Base-by-base conservation (phyloP, 2,113 vertebrate genomes). In the Haemorhous mexicanus region DNA sequence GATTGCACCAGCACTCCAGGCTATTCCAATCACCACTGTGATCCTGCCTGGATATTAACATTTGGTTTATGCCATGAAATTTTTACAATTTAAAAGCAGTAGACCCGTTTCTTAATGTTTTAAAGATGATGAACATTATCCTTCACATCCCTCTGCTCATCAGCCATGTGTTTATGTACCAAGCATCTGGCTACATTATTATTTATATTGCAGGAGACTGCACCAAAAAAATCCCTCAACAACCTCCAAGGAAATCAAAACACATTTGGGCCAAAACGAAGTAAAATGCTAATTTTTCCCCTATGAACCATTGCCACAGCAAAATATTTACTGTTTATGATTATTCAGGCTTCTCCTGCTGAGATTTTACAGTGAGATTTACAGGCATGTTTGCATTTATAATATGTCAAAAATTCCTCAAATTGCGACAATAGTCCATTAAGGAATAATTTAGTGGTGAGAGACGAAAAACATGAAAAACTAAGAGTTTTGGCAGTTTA, bases 201-300 rank as follows among this genome's bases (percentile, higher is more conserved):
- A 97, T 97, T 97, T 94, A 91, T 95, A 94, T 89, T 94, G 56
- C 76, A 82, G 81, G 53, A 95, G 70, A 72, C 56, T n/a, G 56
- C 76, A 96, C 66, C 87, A 75, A 89, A 94, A 91, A 91, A 89
- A 13, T 2, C 43, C n/a, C 37, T 74, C 77, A 61, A 84, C 53
- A 41, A 87, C 87, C 94, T 94, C 95, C 41, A 82, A 96, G 95
- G 94, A 95, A 96, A 96, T 96, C 95, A 97, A 92, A 97, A 89
- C 80, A 95, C 87, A 82, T 96, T 96, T 91, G 84, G 78, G 87
- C 94, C 93, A 95, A 94, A 95, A 13, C 1, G 15, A 91, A 95
- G 73, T 2, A 23, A 96, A 95, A 95, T 95, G 93, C 73, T 93
- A 67, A 84, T 95, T 95, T 95, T 84, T 28, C 91, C 93, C 94